Evolutionary conservation across 1,140 invertebrate species (phyloP), one percentile per base, ranked within the genome.

Genomic region (Aphis craccivora): DNA sequence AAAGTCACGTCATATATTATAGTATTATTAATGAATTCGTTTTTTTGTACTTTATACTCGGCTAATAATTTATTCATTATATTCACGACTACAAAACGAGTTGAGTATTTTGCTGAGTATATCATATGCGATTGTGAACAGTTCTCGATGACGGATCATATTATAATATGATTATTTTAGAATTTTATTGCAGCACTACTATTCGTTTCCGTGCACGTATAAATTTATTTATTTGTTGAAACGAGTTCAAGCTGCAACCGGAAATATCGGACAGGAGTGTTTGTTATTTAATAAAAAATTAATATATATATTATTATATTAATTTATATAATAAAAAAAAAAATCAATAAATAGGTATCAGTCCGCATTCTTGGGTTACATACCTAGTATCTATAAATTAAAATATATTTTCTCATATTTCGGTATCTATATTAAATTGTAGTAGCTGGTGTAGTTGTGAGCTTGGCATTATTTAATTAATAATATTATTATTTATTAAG

Each of bases 1-100:
- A 40, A 40, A 40, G 37, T 11, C 30, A 67, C 11, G 30, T 67
- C 30, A 67, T 67, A 67, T 67, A 67, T 67, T 14, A 67, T 67
- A n/a, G n/a, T 30, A 67, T 67, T 67, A 67, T 67, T 67, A 67
- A 67, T 67, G 60, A 67, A 67, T 67, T 67, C 60, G 11, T 67
- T 67, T n/a, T 67, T 30, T 67, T 67, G 25, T 67, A 14, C 60
- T 67, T 67, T 67, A 67, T 30, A n/a, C 60, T 67, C 30, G 30
- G 30, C 60, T 67, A 67, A n/a, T 67, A 67, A 67, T 67, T n/a
- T 67, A 67, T 67, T n/a, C 60, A 67, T 67, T 67, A 67, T 67
- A 67, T 67, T 67, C 60, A 14, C 30, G 25, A 30, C 60, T 67
- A 30, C 60, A 11, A 11, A 67, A 67, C 60, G 30, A 67, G 60